Conservation (phyloP, 1,140 invertebrate genomes). For the Acyrthosiphon pisum region DNA sequence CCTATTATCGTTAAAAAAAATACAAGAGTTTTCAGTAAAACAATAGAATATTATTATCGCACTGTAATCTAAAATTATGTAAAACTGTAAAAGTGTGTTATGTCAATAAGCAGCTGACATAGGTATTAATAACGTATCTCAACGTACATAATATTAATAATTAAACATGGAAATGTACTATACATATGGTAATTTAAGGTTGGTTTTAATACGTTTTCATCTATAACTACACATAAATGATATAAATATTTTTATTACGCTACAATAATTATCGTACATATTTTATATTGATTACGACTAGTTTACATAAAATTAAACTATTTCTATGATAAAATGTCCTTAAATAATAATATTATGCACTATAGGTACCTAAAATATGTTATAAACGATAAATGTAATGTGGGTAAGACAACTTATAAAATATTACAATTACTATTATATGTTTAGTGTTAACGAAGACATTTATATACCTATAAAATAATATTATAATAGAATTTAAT, state of each 20-base stretch:
- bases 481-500: background rate
- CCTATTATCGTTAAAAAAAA: too few relatives aligned
- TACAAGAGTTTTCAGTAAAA: too few relatives aligned
- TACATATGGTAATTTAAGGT: background rate
- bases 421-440: background rate
- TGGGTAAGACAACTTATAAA: background rate
- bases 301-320: background rate
- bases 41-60: too few relatives aligned
- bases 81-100: too few relatives aligned
- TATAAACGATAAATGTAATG: background rate
- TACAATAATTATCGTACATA: background rate
- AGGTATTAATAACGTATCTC: background rate
- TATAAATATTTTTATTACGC: background rate
- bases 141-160: background rate
- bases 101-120: too few relatives aligned
- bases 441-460: background rate
- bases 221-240: background rate
- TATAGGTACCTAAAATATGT: background rate
- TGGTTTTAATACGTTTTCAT: background rate
- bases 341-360: background rate
- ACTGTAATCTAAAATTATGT: background rate
- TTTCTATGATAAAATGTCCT: background rate
- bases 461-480: too few relatives aligned
- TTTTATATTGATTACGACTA: background rate
- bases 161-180: too few relatives aligned